Evolutionary conservation across 2,113 vertebrate species (phyloP).

Genomic region (Litocranius walleri): DNA sequence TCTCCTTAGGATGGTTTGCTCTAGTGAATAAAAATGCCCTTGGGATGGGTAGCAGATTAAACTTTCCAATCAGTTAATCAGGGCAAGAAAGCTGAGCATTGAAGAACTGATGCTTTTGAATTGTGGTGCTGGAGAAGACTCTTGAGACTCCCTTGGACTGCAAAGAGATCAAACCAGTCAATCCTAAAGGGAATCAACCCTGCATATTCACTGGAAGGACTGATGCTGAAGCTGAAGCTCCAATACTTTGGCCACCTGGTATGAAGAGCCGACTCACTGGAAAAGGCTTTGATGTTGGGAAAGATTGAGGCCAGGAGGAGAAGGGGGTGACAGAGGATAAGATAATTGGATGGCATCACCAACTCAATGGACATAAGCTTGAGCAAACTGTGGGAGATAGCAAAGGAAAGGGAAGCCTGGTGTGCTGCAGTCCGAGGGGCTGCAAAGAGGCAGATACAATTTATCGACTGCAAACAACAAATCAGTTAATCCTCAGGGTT

Average conservation of each 20-base stretch:
- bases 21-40: background rate
- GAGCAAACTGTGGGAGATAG: background rate
- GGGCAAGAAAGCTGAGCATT: background rate
- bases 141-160: background rate
- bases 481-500: background rate
- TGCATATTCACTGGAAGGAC: background rate
- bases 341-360: background rate
- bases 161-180: background rate
- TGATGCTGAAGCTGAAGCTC: background rate
- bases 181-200: background rate
- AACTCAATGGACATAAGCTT: background rate
- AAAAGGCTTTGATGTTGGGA: background rate
- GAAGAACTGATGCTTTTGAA: background rate
- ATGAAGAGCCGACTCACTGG: rapidly evolving
- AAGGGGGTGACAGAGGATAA: background rate
- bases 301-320: background rate
- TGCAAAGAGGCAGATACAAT: background rate
- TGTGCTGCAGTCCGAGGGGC: background rate
- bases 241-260: background rate
- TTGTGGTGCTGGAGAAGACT: background rate
- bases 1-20: background rate
- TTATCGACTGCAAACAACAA: background rate
- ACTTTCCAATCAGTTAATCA: background rate
- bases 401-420: background rate
- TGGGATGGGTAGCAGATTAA: background rate